Evolutionary conservation across 2,113 vertebrate genomes (phyloP).

Genomic region (Cyprinodon tularosa): DNA sequence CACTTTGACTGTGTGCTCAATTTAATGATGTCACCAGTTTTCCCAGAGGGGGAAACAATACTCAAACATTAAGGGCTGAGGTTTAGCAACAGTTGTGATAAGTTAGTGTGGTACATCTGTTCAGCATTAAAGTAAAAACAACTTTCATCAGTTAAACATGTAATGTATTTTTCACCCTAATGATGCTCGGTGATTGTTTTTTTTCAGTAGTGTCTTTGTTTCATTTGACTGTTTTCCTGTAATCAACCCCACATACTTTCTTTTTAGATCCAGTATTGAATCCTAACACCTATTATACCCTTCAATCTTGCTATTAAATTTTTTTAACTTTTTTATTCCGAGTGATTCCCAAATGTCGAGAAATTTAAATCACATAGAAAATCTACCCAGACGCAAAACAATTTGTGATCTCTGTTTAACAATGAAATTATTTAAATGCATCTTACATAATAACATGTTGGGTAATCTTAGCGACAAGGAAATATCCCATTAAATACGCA

Average conservation of each 20-base stretch:
- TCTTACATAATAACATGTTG: slow-evolving; percentile 41
- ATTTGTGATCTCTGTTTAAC: neutral
- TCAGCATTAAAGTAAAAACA: neutral
- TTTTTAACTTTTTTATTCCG: too few species aligned
- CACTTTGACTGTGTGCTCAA: neutral
- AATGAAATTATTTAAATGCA: slow-evolving; percentile 13
- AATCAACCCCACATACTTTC: neutral
- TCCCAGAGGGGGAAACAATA: neutral
- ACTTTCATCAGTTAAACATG: neutral
- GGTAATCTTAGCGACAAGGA: slow-evolving; percentile 17
- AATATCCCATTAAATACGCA: neutral
- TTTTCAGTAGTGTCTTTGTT: neutral
- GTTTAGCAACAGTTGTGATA: neutral
- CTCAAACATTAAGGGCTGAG: neutral
- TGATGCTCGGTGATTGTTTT: neutral
- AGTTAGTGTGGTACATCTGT: neutral
- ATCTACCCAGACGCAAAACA: neutral
- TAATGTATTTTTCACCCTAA: neutral
- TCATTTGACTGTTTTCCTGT: neutral
- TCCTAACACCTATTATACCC: neutral
- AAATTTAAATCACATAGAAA: neutral
- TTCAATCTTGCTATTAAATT: neutral
- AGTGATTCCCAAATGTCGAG: neutral
- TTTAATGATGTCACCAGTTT: neutral
- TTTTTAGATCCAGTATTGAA: neutral